Conservation (phyloP, 2,113 vertebrate genomes). For the Cephalopterus ornatus region DNA sequence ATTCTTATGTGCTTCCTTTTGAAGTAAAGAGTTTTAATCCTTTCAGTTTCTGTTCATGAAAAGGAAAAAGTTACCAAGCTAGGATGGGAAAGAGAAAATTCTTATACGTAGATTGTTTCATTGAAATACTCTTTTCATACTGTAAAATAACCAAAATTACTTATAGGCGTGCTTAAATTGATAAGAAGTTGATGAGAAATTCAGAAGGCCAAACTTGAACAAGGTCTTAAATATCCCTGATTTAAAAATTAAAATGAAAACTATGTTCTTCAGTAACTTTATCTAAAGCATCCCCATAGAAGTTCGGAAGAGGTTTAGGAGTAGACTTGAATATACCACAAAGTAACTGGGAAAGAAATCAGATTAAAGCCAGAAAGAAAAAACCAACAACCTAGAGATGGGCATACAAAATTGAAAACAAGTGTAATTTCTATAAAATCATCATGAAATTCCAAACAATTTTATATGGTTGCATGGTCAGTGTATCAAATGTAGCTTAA, state of each 20-base stretch:
- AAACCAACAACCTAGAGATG: not conserved
- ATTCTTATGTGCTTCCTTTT: not conserved
- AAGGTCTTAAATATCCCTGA: not conserved
- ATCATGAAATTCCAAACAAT: slow-evolving; percentile 62
- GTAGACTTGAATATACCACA: not conserved
- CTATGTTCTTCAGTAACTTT: not conserved
- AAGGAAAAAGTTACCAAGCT: not conserved
- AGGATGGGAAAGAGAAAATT: not conserved
- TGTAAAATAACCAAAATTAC: not conserved
- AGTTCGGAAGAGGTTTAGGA: slow-evolving; percentile 16
- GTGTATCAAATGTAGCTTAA: slow-evolving; percentile 47
- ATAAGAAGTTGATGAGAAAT: not conserved
- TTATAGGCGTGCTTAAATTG: not conserved
- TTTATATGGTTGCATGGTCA: slow-evolving; percentile 38
- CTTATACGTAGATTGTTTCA: not conserved
- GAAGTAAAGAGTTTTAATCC: not conserved
- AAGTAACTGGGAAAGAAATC: slow-evolving; percentile 42
- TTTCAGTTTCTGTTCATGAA: not conserved
- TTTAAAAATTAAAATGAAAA: not conserved
- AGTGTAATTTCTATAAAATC: slow-evolving; percentile 58
- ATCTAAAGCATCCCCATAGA: not conserved
- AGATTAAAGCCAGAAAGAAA: slow-evolving; percentile 20
- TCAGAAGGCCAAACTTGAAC: not conserved
- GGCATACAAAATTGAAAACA: slow-evolving; percentile 49
- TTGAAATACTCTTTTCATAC: not conserved